Percentiles rank a stretch among this genome's conserved stretches.
These are phyloP conservation scores for Blastobasis lacticolella DNA, from an alignment of 2,888 invertebrate species.

Conservation along the genomic window DNA sequence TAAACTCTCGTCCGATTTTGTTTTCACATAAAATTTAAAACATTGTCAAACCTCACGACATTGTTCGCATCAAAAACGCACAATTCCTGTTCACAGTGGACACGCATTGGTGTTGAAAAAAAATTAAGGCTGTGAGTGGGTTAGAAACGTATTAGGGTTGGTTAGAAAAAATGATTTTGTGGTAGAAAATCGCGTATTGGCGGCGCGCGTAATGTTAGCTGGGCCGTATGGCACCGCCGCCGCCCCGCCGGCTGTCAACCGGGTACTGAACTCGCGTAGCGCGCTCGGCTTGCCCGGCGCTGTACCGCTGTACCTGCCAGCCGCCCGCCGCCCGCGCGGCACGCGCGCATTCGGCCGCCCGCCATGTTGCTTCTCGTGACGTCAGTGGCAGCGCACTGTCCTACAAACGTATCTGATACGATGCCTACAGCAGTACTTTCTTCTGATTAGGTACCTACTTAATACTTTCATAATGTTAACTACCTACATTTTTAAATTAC, in stretches of 20 bases:
- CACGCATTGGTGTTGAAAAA: no score
- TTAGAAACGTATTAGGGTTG: no score
- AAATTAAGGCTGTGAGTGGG: no score
- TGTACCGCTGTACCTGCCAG: slow-evolving; percentile 37
- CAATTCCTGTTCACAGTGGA: no score
- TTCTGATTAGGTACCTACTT: no score
- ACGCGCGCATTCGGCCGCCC: slow-evolving; percentile 53
- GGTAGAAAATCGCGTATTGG: slow-evolving; percentile 62
- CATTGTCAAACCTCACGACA: no score
- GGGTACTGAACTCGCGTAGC: slow-evolving; percentile 63
- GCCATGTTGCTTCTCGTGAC: slow-evolving; percentile 60
- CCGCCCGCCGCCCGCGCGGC: slow-evolving; percentile 17
- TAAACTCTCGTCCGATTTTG: no score
- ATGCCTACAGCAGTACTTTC: background rate
- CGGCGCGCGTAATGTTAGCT: slow-evolving; percentile 57
- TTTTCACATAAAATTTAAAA: no score
- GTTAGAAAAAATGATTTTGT: no score
- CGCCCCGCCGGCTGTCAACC: slow-evolving; percentile 70
- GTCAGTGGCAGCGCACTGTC: slow-evolving; percentile 32
- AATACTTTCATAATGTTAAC: no score
- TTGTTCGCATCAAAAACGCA: no score
- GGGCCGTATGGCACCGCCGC: slow-evolving; percentile 49
- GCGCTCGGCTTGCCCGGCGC: slow-evolving; percentile 12
- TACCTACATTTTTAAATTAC: no score
- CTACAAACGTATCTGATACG: slow-evolving; percentile 9